These are phyloP conservation scores for Odontocerum albicorne DNA, from an alignment of 2,888 invertebrate genomes.

Conservation along the genomic window DNA sequence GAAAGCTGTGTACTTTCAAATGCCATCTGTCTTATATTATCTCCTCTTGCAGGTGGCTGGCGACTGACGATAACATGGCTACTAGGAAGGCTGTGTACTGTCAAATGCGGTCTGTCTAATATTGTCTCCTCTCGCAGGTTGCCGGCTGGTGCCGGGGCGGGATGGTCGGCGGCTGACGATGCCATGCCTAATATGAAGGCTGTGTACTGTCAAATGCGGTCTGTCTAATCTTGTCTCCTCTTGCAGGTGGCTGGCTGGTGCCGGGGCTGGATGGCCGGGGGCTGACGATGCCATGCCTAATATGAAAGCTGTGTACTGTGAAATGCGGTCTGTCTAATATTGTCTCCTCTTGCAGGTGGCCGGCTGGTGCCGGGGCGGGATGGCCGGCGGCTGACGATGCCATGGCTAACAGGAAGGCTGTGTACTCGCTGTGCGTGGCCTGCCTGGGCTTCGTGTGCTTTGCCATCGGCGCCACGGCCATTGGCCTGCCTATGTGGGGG, in stretches of 20 bases:
- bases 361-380: not conserved
- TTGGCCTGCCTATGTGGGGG: conserved; percentile 86
- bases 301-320: too few relatives aligned
- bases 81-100: conserved; percentile 68
- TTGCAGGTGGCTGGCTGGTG: too few relatives aligned
- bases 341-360: too few relatives aligned
- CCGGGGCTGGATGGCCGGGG: not conserved
- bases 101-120: conserved; percentile 37
- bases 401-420: conserved; percentile 66
- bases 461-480: conserved; percentile 78
- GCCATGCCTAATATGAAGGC: too few relatives aligned
- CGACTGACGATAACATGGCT: too few relatives aligned
- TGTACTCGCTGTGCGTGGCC: conserved; percentile 70
- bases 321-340: not conserved
- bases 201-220: too few relatives aligned
- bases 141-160: conserved; percentile 1
- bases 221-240: not conserved
- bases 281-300: too few relatives aligned
- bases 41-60: too few relatives aligned
- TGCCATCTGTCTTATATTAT: not conserved
- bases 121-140: too few relatives aligned
- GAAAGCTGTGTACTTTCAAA: too few relatives aligned
- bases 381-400: conserved; percentile 40
- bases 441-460: conserved; percentile 76
- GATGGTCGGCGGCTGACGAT: too few relatives aligned